Evolutionary conservation across 2,888 invertebrate species (phyloP).

Genomic region (Dyspetes luteomarginatus): DNA sequence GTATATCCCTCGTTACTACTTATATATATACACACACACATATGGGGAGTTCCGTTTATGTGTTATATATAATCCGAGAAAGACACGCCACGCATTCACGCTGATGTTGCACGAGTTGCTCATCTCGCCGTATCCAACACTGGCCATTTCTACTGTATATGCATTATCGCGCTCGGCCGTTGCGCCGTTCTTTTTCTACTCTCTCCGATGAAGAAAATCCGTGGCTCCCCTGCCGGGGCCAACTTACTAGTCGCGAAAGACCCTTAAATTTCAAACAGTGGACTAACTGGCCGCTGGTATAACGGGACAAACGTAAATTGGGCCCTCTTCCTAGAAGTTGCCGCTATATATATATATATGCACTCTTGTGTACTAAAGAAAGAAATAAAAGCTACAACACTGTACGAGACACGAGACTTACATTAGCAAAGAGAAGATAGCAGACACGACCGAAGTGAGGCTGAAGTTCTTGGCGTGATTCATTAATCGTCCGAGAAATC

Average conservation of each 20-base stretch:
- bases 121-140: conserved; percentile 12
- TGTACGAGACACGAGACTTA: conserved; percentile 75
- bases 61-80: background rate
- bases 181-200: conserved; percentile 66
- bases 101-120: conserved; percentile 6
- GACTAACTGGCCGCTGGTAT: conserved; percentile 17
- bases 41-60: conserved; percentile 13
- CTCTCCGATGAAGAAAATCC: background rate
- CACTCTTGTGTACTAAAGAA: conserved; percentile 12
- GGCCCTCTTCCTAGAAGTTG: conserved; percentile 42
- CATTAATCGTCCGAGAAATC: conserved; percentile 33
- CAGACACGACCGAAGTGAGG: conserved; percentile 14
- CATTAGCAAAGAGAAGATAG: conserved; percentile 72
- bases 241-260: conserved; percentile 1
- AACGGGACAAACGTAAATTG: conserved; percentile 53
- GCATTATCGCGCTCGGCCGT: conserved; percentile 65
- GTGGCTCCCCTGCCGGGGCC: background rate
- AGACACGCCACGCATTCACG: conserved; percentile 2
- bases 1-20: conserved; percentile 14
- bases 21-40: background rate
- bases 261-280: conserved; percentile 38
- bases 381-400: conserved; percentile 18
- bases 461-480: conserved; percentile 17
- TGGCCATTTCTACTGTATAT: conserved; percentile 25
- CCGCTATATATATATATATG: background rate